These are phyloP conservation scores for Cyrtorhinus lividipennis DNA, from an alignment of 1,140 invertebrate genomes.

Conservation along the genomic window DNA sequence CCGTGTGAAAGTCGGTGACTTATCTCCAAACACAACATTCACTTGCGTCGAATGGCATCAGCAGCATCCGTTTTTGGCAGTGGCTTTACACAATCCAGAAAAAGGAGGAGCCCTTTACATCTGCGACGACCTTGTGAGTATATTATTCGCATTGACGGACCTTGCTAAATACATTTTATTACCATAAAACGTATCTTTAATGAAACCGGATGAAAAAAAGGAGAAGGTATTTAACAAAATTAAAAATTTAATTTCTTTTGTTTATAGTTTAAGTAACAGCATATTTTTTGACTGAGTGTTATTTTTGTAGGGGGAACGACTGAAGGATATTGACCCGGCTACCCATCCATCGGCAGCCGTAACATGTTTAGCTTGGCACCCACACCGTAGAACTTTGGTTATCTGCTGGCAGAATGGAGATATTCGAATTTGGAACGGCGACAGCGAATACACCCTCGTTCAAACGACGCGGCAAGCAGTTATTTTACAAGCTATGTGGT, in stretches of 20 bases:
- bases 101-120: conserved; percentile 74
- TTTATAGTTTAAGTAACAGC: too few relatives aligned
- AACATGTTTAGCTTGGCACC: conserved; percentile 77
- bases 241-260: neutral
- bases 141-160: too few relatives aligned
- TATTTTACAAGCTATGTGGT: conserved; percentile 55
- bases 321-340: conserved; percentile 62
- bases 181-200: too few relatives aligned
- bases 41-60: conserved; percentile 25
- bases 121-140: conserved; percentile 61
- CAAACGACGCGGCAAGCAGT: conserved; percentile 63
- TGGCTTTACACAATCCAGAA: conserved; percentile 72
- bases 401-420: conserved; percentile 87
- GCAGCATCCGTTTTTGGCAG: conserved; percentile 41
- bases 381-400: conserved; percentile 59
- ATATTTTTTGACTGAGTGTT: neutral
- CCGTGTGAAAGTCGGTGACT: conserved; percentile 23
- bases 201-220: neutral
- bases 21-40: conserved; percentile 10
- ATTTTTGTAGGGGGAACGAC: conserved; percentile 56
- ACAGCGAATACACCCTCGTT: conserved; percentile 51
- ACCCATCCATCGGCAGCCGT: conserved; percentile 57
- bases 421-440: conserved; percentile 62
- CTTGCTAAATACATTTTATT: too few relatives aligned
- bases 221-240: neutral